These are phyloP conservation scores for Tricholauxania praeusta DNA, from an alignment of 2,888 invertebrate genomes.

Conservation along the genomic window DNA sequence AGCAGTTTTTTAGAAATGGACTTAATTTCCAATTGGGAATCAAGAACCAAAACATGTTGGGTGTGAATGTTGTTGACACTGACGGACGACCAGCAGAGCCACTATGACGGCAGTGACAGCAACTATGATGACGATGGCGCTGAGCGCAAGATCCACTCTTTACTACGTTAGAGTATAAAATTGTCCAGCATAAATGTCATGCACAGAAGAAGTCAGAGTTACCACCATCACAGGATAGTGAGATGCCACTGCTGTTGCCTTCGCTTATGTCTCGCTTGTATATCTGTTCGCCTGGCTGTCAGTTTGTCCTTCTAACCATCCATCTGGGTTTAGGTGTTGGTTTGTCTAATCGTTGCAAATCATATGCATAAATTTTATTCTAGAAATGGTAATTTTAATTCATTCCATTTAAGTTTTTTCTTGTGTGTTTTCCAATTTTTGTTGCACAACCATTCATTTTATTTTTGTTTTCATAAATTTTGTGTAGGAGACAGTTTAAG, in stretches of 20 bases:
- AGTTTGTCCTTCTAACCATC: background rate
- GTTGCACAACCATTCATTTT: background rate
- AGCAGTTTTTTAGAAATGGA: no score
- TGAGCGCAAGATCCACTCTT: background rate
- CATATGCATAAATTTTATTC: conserved; percentile 26
- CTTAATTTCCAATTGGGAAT: no score
- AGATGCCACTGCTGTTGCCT: background rate
- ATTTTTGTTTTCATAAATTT: conserved; percentile 14
- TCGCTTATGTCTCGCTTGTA: conserved; percentile 6
- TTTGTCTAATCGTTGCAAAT: conserved; percentile 26
- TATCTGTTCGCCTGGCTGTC: background rate
- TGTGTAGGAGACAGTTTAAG: background rate
- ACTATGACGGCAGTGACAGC: background rate
- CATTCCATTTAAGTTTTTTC: background rate
- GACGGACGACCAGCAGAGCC: background rate
- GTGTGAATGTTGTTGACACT: conserved; percentile 28
- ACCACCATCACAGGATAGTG: background rate
- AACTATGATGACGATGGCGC: background rate
- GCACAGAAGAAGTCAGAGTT: background rate
- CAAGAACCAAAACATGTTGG: background rate
- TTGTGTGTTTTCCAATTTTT: background rate
- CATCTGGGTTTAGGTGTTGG: background rate
- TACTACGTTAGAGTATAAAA: background rate
- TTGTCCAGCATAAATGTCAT: conserved; percentile 18
- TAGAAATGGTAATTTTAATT: conserved; percentile 25